These are phyloP conservation scores for Carterocephalus palaemon DNA, from an alignment of 2,888 invertebrate genomes.

Conservation along the genomic window DNA sequence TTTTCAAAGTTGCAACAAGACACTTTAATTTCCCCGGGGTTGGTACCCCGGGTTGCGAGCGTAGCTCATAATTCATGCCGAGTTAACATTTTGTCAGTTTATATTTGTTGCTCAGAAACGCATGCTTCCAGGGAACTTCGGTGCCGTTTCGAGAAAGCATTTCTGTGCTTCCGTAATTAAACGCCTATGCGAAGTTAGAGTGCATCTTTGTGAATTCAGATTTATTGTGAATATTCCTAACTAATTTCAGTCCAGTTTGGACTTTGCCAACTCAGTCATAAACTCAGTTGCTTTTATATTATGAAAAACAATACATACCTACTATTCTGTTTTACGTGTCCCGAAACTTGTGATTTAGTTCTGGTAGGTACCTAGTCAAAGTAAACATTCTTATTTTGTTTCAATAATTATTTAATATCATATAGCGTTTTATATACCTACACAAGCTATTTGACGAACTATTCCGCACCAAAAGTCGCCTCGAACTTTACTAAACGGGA, in stretches of 20 bases:
- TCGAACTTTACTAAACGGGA: conserved; percentile 10
- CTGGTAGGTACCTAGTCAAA: too few species aligned
- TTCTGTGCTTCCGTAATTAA: conserved; percentile 51
- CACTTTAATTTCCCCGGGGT: conserved; percentile 76
- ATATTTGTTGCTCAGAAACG: conserved; percentile 61
- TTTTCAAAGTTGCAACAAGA: conserved; percentile 74
- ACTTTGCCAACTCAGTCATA: too few species aligned
- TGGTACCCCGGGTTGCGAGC: conserved; percentile 46
- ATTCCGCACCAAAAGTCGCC: not conserved
- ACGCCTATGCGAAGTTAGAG: conserved; percentile 29
- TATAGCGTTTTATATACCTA: too few species aligned
- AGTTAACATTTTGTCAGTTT: conserved; percentile 77
- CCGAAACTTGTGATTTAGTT: too few species aligned
- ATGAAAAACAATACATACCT: too few species aligned
- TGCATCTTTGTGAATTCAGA: conserved; percentile 31
- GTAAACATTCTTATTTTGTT: too few species aligned
- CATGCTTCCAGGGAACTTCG: conserved; percentile 60
- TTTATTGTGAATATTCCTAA: conserved; percentile 13
- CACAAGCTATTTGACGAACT: too few species aligned
- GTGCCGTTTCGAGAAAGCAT: conserved; percentile 44
- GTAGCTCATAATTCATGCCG: conserved; percentile 74
- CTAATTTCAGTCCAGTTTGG: conserved; percentile 9
- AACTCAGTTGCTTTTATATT: conserved; percentile 23
- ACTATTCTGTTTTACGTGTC: too few species aligned
- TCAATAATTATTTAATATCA: too few species aligned